Percentiles rank a stretch among this genome's conserved stretches.
phyloP scores from a whole-genome alignment of 2,797 vertebrate species.

The Phalloptychus januarius region DNA sequence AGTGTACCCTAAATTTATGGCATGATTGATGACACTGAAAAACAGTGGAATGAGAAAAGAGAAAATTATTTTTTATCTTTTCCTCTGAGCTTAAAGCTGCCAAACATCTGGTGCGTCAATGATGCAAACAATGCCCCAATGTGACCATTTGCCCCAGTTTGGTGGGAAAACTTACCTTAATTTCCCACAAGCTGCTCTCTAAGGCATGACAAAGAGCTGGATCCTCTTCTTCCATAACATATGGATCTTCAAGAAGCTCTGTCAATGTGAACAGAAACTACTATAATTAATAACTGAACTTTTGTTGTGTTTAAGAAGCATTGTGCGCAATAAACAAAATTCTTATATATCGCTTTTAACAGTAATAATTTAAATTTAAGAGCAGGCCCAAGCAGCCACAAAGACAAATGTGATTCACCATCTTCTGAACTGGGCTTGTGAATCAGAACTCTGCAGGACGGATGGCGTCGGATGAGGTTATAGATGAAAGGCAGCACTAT shows the following conservation, averaged over 20 bases:
- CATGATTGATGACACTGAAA: background rate
- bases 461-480: conserved; percentile 93
- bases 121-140: background rate
- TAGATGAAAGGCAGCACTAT: conserved; percentile 92
- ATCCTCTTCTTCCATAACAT: conserved; percentile 86
- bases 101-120: background rate
- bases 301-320: background rate
- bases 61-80: background rate
- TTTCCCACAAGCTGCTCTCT: conserved; percentile 96
- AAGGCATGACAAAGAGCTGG: conserved; percentile 86
- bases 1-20: no score
- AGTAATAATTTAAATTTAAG: background rate
- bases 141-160: background rate
- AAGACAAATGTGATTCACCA: conserved; percentile 49
- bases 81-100: background rate
- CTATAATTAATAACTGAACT: background rate
- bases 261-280: conserved; percentile 15
- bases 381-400: background rate
- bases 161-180: conserved; percentile 79
- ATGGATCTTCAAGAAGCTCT: conserved; percentile 85
- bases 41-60: background rate
- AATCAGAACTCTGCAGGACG: conserved; percentile 86
- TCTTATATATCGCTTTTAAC: background rate
- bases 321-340: background rate
- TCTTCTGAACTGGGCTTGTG: conserved; percentile 83